A percentile compares a stretch with the other conserved stretches of the same genome.
Evolutionary conservation across 2,113 vertebrate species (phyloP).

Genomic region (Mustela nigripes): DNA sequence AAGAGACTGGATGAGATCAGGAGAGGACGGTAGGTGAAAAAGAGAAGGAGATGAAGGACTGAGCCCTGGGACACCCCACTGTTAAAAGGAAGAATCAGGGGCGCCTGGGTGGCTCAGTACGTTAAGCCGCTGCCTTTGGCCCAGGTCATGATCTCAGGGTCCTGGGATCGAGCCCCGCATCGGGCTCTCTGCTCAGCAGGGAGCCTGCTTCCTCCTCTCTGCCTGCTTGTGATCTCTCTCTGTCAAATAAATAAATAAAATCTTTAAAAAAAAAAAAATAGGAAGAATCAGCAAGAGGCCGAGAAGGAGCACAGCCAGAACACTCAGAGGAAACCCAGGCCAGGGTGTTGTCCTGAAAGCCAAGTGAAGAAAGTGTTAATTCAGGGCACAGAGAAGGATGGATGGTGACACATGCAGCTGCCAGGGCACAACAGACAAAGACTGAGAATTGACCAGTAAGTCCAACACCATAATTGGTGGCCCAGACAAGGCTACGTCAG

Average conservation of each 20-base stretch:
- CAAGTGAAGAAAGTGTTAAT: neutral
- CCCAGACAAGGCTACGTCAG: neutral
- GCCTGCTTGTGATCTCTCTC: too few species aligned
- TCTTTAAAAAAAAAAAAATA: neutral
- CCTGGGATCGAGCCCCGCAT: too few species aligned
- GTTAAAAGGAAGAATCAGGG: neutral
- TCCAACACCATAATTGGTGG: neutral
- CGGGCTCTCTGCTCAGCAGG: too few species aligned
- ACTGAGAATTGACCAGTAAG: neutral
- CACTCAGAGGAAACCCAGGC: neutral
- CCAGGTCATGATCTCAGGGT: too few species aligned
- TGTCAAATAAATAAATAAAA: too few species aligned
- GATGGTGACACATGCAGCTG: neutral
- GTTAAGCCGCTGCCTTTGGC: too few species aligned
- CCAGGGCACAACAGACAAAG: neutral
- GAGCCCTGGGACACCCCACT: neutral
- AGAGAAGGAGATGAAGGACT: neutral
- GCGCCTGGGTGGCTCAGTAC: too few species aligned
- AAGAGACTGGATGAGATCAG: neutral
- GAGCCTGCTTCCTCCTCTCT: too few species aligned
- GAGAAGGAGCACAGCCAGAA: neutral
- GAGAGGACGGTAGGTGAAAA: neutral
- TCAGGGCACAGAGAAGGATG: neutral
- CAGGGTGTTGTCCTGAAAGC: neutral
- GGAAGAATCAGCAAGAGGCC: neutral